phyloP scores from a whole-genome alignment of 2,113 vertebrate genomes.

The Menura novaehollandiae region DNA sequence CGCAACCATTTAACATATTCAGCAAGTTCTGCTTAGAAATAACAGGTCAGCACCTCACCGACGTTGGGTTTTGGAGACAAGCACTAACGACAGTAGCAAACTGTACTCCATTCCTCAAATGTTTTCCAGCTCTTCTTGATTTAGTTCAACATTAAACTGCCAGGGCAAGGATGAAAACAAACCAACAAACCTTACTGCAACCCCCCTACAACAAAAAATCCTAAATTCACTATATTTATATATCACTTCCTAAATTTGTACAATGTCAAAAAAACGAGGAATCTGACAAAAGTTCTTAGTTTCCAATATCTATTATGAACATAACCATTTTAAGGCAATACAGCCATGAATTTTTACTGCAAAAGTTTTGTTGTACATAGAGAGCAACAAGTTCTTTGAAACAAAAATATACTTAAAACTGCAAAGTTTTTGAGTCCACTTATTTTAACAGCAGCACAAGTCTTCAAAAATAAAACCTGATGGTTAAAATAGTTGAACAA shows the following conservation, averaged over 20 bases:
- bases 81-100: not conserved
- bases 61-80: not conserved
- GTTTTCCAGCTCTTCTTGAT: not conserved
- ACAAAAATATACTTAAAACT: not conserved
- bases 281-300: not conserved
- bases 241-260: not conserved
- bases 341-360: not conserved
- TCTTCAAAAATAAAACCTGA: not conserved
- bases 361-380: not conserved
- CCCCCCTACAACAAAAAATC: not conserved
- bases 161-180: not conserved
- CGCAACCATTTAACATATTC: not conserved
- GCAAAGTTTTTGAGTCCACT: not conserved
- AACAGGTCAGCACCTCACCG: not conserved
- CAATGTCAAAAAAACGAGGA: not conserved
- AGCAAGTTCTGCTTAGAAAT: not conserved
- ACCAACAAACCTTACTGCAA: not conserved
- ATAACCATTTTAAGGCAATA: not conserved
- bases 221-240: not conserved
- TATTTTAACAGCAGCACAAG: not conserved
- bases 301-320: not conserved
- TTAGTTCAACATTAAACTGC: conserved; percentile 13
- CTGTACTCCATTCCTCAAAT: not conserved
- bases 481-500: not conserved
- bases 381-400: not conserved